Base-by-base conservation (phyloP, 2,888 invertebrate genomes). In the Ptychoptera albimana region DNA sequence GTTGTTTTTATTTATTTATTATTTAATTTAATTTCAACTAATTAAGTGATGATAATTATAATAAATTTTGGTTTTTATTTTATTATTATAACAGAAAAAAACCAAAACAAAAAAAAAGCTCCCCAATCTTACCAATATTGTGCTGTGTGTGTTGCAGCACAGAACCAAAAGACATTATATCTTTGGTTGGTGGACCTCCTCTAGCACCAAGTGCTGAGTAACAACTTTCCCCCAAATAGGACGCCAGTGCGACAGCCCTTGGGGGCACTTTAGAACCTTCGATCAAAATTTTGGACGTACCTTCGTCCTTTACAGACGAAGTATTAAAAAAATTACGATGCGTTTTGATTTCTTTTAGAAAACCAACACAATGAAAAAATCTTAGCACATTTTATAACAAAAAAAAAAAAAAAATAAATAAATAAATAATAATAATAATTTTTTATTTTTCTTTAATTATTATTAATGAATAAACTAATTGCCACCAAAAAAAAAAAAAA, bases 171-270 rank as follows among this genome's bases (percentile, higher is more conserved):
- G 66, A 65, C 66, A 66, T 66, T 55, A 66, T 60, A 59, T 66
- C 66, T 58, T 66, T 65, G 48, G 63, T 63, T 59, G 64, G 60
- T 55, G 64, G 62, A 23, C 23, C 23, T 55, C 61, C 61, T 56
- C 64, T 60, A 52, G 63, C 59, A 60, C 63, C 61, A 55, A 65
- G 63, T 60, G 63, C 62, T 58, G 66, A 58, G 58, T 63, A 66
- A 23, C 23, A 23, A 53, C 64, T 64, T 60, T 66, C 63, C 60
- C 66, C 65, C 60, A 66, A 58, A 60, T 64, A 66, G 60, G 66
- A 66, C 64, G 66, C 66, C 64, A 66, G 63, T 61, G 66, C 66
- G 64, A 65, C 65, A 60, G 66, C 66, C 66, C 66, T 63, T 55
- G 62, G 63, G 66, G 66, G 66, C 65, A 62, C 60, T 60, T 65